These are phyloP conservation scores for Lateolabrax maculatus DNA, from an alignment of 2,797 vertebrate genomes.

Conservation along the genomic window DNA sequence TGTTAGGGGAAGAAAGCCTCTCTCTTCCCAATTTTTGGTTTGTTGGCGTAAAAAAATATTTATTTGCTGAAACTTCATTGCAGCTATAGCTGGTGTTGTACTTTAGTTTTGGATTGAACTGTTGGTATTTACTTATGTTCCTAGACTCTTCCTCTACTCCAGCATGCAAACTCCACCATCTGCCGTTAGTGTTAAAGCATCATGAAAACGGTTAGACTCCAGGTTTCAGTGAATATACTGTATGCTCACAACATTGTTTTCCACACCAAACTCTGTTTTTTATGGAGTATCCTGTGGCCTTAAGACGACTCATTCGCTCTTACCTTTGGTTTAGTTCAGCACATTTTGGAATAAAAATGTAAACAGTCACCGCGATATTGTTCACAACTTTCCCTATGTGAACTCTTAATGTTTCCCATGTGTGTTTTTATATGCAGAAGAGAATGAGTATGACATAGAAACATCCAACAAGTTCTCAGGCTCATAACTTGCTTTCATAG, in stretches of 20 bases:
- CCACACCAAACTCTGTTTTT: not conserved
- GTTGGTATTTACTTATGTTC: not conserved
- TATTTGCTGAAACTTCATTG: not conserved
- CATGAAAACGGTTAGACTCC: not conserved
- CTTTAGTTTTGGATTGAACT: not conserved
- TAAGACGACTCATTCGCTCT: not conserved
- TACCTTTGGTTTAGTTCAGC: not conserved
- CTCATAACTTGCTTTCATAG: conserved; percentile 59
- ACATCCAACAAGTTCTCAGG: conserved; percentile 38
- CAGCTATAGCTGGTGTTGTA: not conserved
- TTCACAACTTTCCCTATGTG: not conserved
- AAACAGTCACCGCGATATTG: not conserved
- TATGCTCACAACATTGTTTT: not conserved
- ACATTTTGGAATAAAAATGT: not conserved
- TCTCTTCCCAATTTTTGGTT: not conserved
- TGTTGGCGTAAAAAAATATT: not conserved
- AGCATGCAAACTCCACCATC: not conserved
- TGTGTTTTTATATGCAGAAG: conserved; percentile 41
- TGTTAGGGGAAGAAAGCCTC: not conserved
- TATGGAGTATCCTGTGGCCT: not conserved
- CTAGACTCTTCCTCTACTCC: not conserved
- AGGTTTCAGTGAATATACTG: conserved; percentile 8
- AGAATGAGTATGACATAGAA: conserved; percentile 34
- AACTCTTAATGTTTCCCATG: not conserved
- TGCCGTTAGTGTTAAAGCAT: not conserved